Percentiles rank a stretch among this genome's conserved stretches.
phyloP scores from a whole-genome alignment of 2,113 vertebrate genomes.

The Corvus moneduloides region DNA sequence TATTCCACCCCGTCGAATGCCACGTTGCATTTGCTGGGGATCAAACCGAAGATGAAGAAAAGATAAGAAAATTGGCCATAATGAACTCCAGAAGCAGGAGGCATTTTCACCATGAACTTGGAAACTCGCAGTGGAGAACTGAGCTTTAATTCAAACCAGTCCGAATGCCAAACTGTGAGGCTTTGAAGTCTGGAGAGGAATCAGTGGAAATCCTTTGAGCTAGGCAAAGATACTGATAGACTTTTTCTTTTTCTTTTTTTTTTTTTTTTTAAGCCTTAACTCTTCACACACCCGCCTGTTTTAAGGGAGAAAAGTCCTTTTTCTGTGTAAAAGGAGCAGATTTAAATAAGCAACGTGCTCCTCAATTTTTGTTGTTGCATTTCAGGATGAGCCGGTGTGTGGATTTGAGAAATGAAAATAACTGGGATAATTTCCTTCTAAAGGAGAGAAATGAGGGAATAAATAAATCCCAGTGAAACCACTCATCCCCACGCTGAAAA shows the following conservation, averaged over 20 bases:
- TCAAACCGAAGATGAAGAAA: slow-evolving; percentile 83
- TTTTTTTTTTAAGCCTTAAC: neutral
- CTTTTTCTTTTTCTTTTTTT: neutral
- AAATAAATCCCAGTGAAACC: neutral
- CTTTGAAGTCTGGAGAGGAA: slow-evolving; percentile 88
- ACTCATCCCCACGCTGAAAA: neutral
- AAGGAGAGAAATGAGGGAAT: neutral
- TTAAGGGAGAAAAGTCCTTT: neutral
- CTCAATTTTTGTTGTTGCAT: rapidly evolving
- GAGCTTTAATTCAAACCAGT: slow-evolving; percentile 92
- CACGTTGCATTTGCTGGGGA: slow-evolving; percentile 87
- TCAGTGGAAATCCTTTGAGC: slow-evolving; percentile 76
- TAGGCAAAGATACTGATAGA: slow-evolving; percentile 22
- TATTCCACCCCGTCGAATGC: slow-evolving; percentile 77
- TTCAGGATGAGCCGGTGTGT: neutral
- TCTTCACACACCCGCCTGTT: neutral
- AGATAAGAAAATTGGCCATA: slow-evolving; percentile 95
- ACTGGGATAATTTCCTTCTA: neutral
- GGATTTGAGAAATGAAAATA: neutral
- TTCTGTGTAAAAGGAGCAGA: neutral
- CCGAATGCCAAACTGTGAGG: slow-evolving; percentile 77
- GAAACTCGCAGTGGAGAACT: slow-evolving; percentile 79
- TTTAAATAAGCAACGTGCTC: neutral
- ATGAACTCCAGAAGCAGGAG: slow-evolving; percentile 89
- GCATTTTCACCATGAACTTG: slow-evolving; percentile 85